Conservation (phyloP, 2,888 invertebrate genomes). For the Drosophila nr. medialis region DNA sequence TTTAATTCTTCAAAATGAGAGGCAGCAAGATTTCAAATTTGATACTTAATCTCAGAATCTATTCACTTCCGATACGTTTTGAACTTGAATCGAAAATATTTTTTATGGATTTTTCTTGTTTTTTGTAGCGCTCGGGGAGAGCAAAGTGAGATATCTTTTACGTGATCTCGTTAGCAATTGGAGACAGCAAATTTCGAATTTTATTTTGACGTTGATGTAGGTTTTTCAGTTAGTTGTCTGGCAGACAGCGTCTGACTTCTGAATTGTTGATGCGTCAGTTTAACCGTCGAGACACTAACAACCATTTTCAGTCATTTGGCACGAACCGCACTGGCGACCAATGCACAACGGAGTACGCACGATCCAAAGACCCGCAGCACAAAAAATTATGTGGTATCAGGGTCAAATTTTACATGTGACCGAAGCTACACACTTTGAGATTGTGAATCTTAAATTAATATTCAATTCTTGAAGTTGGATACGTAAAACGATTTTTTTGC, state of each 20-base stretch:
- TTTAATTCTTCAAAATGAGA: not conserved
- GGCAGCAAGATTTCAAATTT: not conserved
- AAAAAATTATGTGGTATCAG: conserved; percentile 20
- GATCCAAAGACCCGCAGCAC: conserved; percentile 31
- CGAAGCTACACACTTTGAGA: not conserved
- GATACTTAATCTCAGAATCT: not conserved
- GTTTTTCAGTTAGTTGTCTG: conserved; percentile 36
- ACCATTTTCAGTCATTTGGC: conserved; percentile 49
- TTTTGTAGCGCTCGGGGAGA: not conserved
- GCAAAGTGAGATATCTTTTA: conserved; percentile 32
- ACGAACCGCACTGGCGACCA: conserved; percentile 43
- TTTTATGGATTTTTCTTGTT: not conserved
- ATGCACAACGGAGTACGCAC: conserved; percentile 38
- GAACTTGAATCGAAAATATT: not conserved
- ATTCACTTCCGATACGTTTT: not conserved
- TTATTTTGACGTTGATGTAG: conserved; percentile 16
- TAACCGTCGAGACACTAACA: conserved; percentile 39
- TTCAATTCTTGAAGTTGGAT: not conserved
- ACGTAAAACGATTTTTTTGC: not conserved
- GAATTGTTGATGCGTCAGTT: conserved; percentile 65
- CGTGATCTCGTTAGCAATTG: conserved; percentile 62
- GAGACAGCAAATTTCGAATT: conserved; percentile 30
- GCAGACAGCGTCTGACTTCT: conserved; percentile 13
- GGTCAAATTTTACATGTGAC: conserved; percentile 28
- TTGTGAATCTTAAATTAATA: not conserved